Evolutionary conservation across 1,140 invertebrate species (phyloP).

Genomic region (Aphaenogaster rudis): DNA sequence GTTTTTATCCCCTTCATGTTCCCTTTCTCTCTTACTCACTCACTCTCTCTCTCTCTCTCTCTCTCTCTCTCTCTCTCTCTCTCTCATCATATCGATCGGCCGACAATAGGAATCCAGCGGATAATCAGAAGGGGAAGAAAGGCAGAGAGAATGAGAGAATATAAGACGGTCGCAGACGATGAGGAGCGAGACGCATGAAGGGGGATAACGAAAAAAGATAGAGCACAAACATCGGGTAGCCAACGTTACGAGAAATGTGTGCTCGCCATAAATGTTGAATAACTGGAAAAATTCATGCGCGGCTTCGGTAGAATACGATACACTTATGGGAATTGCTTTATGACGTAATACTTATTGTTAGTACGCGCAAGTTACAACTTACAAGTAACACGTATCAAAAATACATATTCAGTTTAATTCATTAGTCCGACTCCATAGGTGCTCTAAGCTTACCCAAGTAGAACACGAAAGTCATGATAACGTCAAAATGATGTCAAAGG

Average conservation of each 20-base stretch:
- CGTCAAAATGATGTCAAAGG: too few relatives aligned
- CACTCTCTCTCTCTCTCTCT: neutral
- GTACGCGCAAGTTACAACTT: neutral
- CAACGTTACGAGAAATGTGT: neutral
- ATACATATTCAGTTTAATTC: neutral
- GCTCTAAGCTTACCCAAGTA: neutral
- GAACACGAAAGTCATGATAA: too few relatives aligned
- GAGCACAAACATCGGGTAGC: neutral
- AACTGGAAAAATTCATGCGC: neutral
- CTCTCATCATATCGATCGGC: slow-evolving; percentile 59
- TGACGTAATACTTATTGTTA: neutral
- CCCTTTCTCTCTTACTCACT: neutral
- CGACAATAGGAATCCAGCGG: slow-evolving; percentile 52
- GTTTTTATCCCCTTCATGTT: neutral
- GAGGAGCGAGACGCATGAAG: slow-evolving; percentile 19
- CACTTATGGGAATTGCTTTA: slow-evolving; percentile 1
- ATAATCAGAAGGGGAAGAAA: slow-evolving; percentile 37
- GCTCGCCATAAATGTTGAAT: slow-evolving; percentile 12
- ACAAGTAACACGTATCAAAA: neutral
- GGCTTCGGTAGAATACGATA: neutral
- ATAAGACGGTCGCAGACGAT: slow-evolving; percentile 1
- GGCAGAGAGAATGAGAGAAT: slow-evolving; percentile 28
- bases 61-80: neutral
- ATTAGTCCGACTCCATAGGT: neutral
- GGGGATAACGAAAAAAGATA: neutral